phyloP scores from a whole-genome alignment of 2,888 invertebrate species.

The Strigamia crassipes region DNA sequence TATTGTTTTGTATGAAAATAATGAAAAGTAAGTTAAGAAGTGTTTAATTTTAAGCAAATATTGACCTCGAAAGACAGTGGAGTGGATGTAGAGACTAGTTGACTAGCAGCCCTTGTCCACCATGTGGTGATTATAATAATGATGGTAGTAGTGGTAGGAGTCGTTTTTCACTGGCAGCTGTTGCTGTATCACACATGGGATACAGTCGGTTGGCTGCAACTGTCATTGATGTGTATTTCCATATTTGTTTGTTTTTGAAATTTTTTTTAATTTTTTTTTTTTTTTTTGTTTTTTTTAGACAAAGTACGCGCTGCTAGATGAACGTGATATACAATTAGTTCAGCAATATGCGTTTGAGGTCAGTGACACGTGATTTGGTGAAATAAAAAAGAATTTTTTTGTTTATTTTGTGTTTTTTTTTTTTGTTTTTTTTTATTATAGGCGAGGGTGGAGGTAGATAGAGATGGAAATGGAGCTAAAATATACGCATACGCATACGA shows the following conservation, averaged over 20 bases:
- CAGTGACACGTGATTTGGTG: slow-evolving; percentile 49
- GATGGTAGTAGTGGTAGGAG: slow-evolving; percentile 5
- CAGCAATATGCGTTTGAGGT: slow-evolving; percentile 62
- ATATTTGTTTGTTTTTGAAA: background rate
- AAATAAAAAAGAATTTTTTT: background rate
- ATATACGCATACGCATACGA: slow-evolving; percentile 62
- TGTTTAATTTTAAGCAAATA: background rate
- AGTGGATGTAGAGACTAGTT: background rate
- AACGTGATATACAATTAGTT: slow-evolving; percentile 61
- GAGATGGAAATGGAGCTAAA: slow-evolving; percentile 62
- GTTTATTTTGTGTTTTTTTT: background rate
- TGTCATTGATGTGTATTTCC: background rate
- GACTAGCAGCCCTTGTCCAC: slow-evolving; percentile 6
- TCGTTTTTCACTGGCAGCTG: slow-evolving; percentile 18
- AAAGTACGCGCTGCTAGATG: slow-evolving; percentile 63
- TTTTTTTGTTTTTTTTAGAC: slow-evolving; percentile 55
- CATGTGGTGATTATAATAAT: slow-evolving; percentile 20
- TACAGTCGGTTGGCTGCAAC: background rate
- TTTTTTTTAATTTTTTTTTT: background rate
- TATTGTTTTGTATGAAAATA: background rate
- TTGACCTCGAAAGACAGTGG: background rate
- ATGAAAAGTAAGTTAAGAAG: background rate
- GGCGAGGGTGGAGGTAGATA: slow-evolving; percentile 62
- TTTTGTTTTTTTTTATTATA: slow-evolving; percentile 53
- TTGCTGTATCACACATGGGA: background rate